Evolutionary conservation across 2,888 invertebrate species (phyloP), one percentile per base, ranked within the genome.

Genomic region (Nemotelus pantherinus): DNA sequence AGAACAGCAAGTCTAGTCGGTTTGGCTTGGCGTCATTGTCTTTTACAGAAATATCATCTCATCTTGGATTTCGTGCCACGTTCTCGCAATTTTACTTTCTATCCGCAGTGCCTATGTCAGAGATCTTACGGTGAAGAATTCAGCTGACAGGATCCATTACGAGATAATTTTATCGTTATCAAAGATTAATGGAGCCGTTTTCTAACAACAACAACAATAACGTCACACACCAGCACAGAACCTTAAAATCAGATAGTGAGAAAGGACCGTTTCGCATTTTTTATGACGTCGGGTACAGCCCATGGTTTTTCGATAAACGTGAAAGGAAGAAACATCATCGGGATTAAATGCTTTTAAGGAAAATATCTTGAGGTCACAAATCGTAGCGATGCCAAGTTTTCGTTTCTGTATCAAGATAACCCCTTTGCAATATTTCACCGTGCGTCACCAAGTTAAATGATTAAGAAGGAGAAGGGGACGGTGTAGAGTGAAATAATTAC

Each of bases 101-200:
- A n/a, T 48, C 63, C 10, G 5, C 48, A 74, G 48, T 63, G 74
- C 57, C 63, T 50, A 0, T 74, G 74, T 60, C 48, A 60, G 25
- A n/a, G 25, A 41, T 60, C 43, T 39, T 48, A 74, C 74, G 48
- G 48, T 63, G 63, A 63, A 41, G 47, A 70, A 70, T 74, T 74
- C 63, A 74, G 74, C 74, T 74, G 74, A 74, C 74, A 74, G 74
- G 57, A 74, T 74, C 74, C 74, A 74, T 71, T 70, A 71, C 10
- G 55, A 68, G 68, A 77, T 79, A 79, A 79, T 79, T 77, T 77
- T 68, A 79, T 77, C 79, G 79, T 79, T 79, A 79, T 79, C 77
- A 68, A 77, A 74, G 77, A 77, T 79, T 79, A 79, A 79, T 77
- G 77, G 77, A 77, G 72, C 77, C 72, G 41, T 25, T 68, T 6